Evolutionary conservation across 2,888 invertebrate species (phyloP).

Genomic region (Meiosimyza decipiens): DNA sequence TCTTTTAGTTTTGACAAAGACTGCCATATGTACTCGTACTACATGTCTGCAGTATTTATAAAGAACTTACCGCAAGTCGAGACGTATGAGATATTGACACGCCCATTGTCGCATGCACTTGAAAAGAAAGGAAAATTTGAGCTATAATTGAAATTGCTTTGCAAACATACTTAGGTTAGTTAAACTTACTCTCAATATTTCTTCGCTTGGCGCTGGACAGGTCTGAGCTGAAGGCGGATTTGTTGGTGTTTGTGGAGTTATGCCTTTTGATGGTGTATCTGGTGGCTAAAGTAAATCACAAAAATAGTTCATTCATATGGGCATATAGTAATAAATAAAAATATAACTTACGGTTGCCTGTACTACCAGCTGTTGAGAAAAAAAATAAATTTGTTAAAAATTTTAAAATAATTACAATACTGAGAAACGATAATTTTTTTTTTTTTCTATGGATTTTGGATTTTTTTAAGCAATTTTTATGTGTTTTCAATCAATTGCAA

Average conservation of each 20-base stretch:
- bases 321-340: background rate
- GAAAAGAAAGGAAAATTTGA: background rate
- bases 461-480: too few relatives aligned
- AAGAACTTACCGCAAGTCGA: constrained; percentile 54
- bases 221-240: background rate
- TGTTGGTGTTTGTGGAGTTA: background rate
- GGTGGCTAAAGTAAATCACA: background rate
- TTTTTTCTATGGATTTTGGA: too few relatives aligned
- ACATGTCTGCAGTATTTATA: background rate
- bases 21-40: too few relatives aligned
- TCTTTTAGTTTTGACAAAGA: too few relatives aligned
- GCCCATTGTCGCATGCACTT: constrained; percentile 56
- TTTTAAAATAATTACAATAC: too few relatives aligned
- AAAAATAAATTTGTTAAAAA: background rate
- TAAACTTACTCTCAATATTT: constrained; percentile 48
- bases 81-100: constrained; percentile 53
- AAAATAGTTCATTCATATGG: background rate
- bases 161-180: too few relatives aligned
- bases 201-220: constrained; percentile 42
- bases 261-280: background rate
- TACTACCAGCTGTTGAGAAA: background rate
- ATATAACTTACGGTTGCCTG: background rate
- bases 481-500: too few relatives aligned
- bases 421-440: too few relatives aligned
- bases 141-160: too few relatives aligned